phyloP scores from a whole-genome alignment of 1,140 invertebrate genomes.

The Atopsyche davidsoni region DNA sequence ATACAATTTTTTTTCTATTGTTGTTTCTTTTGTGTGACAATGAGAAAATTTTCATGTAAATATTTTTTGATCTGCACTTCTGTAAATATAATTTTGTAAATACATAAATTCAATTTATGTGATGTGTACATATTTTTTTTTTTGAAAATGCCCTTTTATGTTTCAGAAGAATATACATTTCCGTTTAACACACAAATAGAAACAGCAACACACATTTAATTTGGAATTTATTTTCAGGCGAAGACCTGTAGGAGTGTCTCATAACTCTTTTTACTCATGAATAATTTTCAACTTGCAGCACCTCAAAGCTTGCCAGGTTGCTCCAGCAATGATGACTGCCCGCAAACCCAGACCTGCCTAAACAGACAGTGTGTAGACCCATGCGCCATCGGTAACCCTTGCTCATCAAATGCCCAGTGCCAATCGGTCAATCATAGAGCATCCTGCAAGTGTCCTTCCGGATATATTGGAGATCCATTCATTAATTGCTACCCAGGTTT shows the following conservation, averaged over 20 bases:
- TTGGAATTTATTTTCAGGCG: constrained; percentile 4
- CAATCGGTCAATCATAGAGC: constrained; percentile 68
- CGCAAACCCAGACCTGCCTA: constrained; percentile 64
- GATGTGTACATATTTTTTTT: no score
- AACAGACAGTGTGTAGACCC: constrained; percentile 70
- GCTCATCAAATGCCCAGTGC: constrained; percentile 74
- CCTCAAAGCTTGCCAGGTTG: constrained; percentile 56
- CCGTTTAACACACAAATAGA: background rate
- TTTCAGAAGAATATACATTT: background rate
- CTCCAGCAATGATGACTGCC: constrained; percentile 63
- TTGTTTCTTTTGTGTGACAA: background rate
- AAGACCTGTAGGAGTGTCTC: background rate
- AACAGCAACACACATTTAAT: constrained; percentile 20
- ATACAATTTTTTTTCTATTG: background rate
- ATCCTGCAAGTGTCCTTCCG: constrained; percentile 67
- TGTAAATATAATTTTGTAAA: no score
- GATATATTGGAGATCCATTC: constrained; percentile 72
- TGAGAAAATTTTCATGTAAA: no score
- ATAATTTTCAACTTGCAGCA: constrained; percentile 32
- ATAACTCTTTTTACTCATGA: background rate
- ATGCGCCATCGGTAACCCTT: constrained; percentile 66
- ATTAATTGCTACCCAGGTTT: constrained; percentile 69
- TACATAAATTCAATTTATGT: no score
- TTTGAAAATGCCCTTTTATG: background rate
- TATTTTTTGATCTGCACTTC: no score